phyloP scores from a whole-genome alignment of 1,140 invertebrate species.

The Meloidogyne hapla region DNA sequence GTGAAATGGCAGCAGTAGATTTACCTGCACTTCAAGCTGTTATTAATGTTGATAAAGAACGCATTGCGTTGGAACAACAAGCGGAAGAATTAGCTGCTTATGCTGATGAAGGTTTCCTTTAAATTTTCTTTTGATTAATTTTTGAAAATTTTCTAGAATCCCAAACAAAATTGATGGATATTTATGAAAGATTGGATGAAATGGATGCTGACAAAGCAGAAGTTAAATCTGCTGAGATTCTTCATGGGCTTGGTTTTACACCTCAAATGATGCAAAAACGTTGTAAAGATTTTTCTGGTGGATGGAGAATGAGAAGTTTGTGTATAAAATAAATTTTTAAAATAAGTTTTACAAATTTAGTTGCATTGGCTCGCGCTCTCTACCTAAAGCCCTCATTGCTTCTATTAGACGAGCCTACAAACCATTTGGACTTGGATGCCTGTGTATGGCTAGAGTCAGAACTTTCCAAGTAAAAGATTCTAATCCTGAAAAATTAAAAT shows the following conservation, averaged over 20 bases:
- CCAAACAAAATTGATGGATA: constrained; percentile 92
- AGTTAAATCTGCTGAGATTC: constrained; percentile 85
- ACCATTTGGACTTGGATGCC: constrained; percentile 79
- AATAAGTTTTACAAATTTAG: constrained; percentile 69
- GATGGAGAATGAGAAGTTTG: not conserved
- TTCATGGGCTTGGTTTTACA: constrained; percentile 93
- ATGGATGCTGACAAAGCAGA: constrained; percentile 92
- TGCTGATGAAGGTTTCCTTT: constrained; percentile 78
- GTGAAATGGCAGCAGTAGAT: constrained; percentile 93
- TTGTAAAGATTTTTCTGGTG: constrained; percentile 89
- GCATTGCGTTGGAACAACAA: constrained; percentile 83
- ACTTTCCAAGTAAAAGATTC: constrained; percentile 75
- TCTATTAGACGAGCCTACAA: constrained; percentile 71
- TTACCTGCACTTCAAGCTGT: constrained; percentile 86
- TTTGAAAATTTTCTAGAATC: constrained; percentile 70
- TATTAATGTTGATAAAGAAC: constrained; percentile 95
- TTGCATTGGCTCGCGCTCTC: constrained; percentile 80
- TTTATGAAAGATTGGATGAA: constrained; percentile 95
- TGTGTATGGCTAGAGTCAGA: constrained; percentile 99
- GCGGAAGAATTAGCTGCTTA: constrained; percentile 83
- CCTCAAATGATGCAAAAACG: constrained; percentile 84
- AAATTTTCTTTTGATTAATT: constrained; percentile 9
- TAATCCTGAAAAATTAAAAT: constrained; percentile 68
- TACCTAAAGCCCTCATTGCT: constrained; percentile 68
- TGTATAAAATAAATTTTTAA: not conserved